These are phyloP conservation scores for Machimus rusticus DNA, from an alignment of 2,888 invertebrate genomes.

Conservation along the genomic window DNA sequence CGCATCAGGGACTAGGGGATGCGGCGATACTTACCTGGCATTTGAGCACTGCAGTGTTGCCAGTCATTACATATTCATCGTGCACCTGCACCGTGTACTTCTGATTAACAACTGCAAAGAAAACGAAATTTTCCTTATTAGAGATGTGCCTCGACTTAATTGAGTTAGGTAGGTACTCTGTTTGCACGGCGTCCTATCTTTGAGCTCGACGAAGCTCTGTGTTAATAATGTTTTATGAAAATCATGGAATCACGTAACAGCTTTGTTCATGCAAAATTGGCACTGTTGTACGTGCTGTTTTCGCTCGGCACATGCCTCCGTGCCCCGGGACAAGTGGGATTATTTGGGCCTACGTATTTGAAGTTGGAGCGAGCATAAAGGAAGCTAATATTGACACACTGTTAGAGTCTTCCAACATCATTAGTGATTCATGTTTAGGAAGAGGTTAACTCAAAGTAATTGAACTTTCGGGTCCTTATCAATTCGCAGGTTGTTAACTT, in stretches of 20 bases:
- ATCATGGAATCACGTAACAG: neutral
- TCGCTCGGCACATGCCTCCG: neutral
- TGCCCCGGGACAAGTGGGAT: neutral
- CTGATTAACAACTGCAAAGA: constrained; percentile 76
- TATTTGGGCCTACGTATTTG: neutral
- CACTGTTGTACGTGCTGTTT: neutral
- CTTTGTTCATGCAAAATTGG: neutral
- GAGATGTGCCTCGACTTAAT: neutral
- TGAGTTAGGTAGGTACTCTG: neutral
- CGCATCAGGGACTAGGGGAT: neutral
- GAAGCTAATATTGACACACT: neutral
- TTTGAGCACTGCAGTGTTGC: constrained; percentile 88
- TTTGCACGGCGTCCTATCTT: neutral
- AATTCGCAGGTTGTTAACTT: neutral
- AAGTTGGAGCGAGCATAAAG: neutral
- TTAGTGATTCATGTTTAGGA: neutral
- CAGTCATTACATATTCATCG: constrained; percentile 90
- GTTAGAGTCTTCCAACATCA: neutral
- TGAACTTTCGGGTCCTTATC: neutral
- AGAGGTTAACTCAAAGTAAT: neutral
- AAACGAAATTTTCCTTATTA: constrained; percentile 12
- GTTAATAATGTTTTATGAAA: neutral
- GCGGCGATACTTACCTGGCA: constrained; percentile 69
- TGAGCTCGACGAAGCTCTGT: neutral
- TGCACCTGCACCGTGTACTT: constrained; percentile 90